Conservation (phyloP, 2,888 invertebrate genomes). For the Aleiodes alternator region DNA sequence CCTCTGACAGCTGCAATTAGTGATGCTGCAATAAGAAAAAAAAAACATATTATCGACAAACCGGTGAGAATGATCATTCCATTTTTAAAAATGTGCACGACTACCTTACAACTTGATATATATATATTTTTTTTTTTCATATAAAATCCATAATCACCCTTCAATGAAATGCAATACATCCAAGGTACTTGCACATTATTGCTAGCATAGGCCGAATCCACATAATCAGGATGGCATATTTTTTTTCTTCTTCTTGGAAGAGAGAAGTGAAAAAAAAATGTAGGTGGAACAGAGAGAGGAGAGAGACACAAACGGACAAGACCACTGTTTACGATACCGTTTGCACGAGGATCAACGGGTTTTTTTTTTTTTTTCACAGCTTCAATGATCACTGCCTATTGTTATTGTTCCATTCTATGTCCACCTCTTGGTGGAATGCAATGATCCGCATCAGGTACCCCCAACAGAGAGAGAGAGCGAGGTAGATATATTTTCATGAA, state of each 20-base stretch:
- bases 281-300: constrained; percentile 3
- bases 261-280: not conserved
- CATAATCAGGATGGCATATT: no score
- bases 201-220: no score
- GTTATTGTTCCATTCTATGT: constrained; percentile 59
- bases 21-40: no score
- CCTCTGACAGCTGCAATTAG: no score
- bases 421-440: constrained; percentile 65
- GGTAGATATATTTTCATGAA: constrained; percentile 66
- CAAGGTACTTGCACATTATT: no score
- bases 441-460: constrained; percentile 66
- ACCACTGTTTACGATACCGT: constrained; percentile 69
- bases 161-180: no score
- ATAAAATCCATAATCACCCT: no score
- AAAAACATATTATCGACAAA: no score
- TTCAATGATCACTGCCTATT: constrained; percentile 47
- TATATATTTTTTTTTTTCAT: no score
- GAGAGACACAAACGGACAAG: constrained; percentile 39
- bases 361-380: constrained; percentile 45
- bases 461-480: constrained; percentile 55
- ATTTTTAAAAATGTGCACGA: no score
- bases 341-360: constrained; percentile 50
- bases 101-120: no score
- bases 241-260: not conserved
- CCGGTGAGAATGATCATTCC: no score